Evolutionary conservation across 2,113 vertebrate species (phyloP).

Genomic region (Cottus gobio): DNA sequence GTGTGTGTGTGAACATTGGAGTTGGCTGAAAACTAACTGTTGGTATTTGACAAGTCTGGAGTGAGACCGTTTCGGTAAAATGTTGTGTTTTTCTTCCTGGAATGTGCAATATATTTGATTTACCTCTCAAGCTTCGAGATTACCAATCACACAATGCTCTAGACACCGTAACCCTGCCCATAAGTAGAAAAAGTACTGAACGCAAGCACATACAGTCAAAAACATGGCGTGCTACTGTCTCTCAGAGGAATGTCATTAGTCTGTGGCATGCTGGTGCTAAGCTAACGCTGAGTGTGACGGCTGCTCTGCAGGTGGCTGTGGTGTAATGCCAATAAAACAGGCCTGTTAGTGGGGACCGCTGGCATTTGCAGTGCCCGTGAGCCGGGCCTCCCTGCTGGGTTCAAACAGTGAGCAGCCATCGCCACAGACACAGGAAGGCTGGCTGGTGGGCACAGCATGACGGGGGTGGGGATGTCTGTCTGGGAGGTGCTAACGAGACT

Average conservation of each 20-base stretch:
- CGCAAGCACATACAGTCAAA: conserved; percentile 4
- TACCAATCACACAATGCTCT: neutral
- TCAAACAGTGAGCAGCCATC: conserved; percentile 60
- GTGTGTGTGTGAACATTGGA: too few species aligned
- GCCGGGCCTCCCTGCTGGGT: conserved; percentile 66
- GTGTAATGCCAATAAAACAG: conserved; percentile 69
- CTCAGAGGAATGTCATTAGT: conserved; percentile 56
- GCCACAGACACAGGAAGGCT: conserved; percentile 65
- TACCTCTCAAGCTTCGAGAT: conserved; percentile 2
- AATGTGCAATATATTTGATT: neutral
- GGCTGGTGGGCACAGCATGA: conserved; percentile 47
- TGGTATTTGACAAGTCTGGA: too few species aligned
- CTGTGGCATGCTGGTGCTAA: conserved; percentile 49
- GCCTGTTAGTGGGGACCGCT: conserved; percentile 64
- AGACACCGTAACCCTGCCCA: conserved; percentile 19
- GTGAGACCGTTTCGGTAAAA: too few species aligned
- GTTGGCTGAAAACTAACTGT: too few species aligned
- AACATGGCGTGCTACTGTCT: conserved; percentile 40
- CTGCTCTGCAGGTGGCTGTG: conserved; percentile 71
- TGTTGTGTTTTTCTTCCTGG: neutral
- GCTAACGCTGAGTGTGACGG: conserved; percentile 45
- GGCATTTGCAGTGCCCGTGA: conserved; percentile 53
- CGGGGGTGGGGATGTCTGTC: conserved; percentile 50
- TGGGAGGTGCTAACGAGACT: conserved; percentile 61
- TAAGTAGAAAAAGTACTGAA: neutral